A percentile compares a stretch with the other conserved stretches of the same genome.
Evolutionary conservation across 1,140 invertebrate species (phyloP).

Genomic region (Tetragnatha versicolor): DNA sequence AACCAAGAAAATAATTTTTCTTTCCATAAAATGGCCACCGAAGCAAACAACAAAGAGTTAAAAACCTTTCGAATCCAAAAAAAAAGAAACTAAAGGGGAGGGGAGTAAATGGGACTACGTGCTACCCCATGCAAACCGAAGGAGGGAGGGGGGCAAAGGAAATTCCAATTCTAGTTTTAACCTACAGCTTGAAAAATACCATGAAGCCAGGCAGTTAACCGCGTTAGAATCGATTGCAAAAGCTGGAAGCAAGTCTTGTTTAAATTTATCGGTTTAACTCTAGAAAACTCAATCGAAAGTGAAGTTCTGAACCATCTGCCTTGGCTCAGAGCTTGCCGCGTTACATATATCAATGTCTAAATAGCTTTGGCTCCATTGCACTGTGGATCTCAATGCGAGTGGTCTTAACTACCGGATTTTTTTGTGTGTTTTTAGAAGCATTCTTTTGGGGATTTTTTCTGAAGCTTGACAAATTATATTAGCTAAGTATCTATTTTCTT

Average conservation of each 20-base stretch:
- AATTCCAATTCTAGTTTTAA: conserved; percentile 33
- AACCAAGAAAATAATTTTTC: conserved; percentile 25
- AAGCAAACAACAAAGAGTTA: neutral
- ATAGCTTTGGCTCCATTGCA: conserved; percentile 3
- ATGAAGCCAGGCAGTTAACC: conserved; percentile 17
- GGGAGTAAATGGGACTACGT: neutral
- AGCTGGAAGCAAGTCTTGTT: conserved; percentile 27
- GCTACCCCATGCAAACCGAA: neutral
- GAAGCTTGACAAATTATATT: conserved; percentile 32
- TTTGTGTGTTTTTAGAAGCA: neutral
- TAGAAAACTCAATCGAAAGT: conserved; percentile 45
- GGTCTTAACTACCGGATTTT: neutral
- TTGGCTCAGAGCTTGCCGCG: conserved; percentile 18
- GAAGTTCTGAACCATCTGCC: conserved; percentile 41
- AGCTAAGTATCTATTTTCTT: conserved; percentile 3
- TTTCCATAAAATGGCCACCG: neutral
- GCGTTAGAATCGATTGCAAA: conserved; percentile 31
- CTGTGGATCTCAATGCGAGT: neutral
- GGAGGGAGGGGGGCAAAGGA: neutral
- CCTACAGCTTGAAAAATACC: conserved; percentile 43
- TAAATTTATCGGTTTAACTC: conserved; percentile 50
- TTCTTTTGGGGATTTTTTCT: neutral
- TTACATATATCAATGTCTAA: conserved; percentile 45
- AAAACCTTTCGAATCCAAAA: conserved; percentile 6
- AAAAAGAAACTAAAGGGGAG: neutral